phyloP scores from a whole-genome alignment of 2,888 invertebrate genomes.

The Drosophila algonquin region DNA sequence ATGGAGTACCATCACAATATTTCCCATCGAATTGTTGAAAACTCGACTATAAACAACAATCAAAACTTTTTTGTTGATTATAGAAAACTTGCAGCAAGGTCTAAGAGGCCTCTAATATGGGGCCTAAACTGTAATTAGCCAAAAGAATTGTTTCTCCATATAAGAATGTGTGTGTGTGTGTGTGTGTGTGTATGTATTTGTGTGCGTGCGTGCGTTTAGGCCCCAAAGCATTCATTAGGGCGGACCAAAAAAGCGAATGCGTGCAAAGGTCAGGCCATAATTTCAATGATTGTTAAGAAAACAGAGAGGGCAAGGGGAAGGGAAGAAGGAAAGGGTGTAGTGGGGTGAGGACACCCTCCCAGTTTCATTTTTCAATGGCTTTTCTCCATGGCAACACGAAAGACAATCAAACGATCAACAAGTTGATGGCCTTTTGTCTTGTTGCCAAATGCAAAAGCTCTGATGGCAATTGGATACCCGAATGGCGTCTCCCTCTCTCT shows the following conservation, averaged over 20 bases:
- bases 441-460: conserved; percentile 25
- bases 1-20: conserved; percentile 29
- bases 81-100: conserved; percentile 35
- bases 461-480: conserved; percentile 34
- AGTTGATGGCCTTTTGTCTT: conserved; percentile 45
- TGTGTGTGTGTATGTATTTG: conserved; percentile 14
- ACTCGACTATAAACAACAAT: conserved; percentile 27
- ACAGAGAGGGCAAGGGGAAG: neutral
- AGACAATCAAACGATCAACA: conserved; percentile 33
- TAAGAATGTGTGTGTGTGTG: neutral
- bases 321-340: neutral
- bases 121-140: conserved; percentile 38
- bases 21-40: conserved; percentile 30
- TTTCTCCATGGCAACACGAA: conserved; percentile 21
- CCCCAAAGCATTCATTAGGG: conserved; percentile 33
- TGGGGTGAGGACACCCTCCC: conserved; percentile 2
- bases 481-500: conserved; percentile 9
- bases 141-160: conserved; percentile 33
- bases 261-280: conserved; percentile 40
- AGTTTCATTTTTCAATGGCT: conserved; percentile 16
- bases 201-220: conserved; percentile 18
- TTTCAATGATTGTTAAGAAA: conserved; percentile 25
- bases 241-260: conserved; percentile 25
- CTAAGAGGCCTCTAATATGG: neutral
- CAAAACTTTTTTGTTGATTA: conserved; percentile 31